Conservation (phyloP, 2,113 vertebrate genomes). For the Albula goreensis region DNA sequence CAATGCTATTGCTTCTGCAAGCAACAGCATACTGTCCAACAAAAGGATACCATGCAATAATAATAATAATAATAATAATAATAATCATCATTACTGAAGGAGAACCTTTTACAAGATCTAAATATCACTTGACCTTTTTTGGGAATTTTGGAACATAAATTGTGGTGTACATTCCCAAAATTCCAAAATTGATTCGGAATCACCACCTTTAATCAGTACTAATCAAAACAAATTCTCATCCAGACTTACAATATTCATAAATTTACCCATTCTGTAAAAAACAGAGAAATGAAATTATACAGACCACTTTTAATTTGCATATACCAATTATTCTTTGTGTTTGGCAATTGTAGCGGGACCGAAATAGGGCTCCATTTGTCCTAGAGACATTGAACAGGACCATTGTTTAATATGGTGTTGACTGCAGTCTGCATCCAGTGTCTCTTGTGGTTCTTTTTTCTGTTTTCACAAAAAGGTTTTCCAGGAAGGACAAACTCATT, state of each 20-base stretch:
- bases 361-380: neutral
- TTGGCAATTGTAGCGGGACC: neutral
- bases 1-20: neutral
- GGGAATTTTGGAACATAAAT: too few species aligned
- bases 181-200: neutral
- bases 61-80: neutral
- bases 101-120: too few species aligned
- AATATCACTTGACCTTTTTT: too few species aligned
- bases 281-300: neutral
- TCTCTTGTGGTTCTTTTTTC: neutral
- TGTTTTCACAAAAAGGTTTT: neutral
- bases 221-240: neutral
- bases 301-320: neutral
- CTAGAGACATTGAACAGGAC: neutral
- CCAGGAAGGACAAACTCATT: neutral
- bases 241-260: neutral
- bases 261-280: neutral
- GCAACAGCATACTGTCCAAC: neutral
- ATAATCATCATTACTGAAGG: neutral
- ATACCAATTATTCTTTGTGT: neutral
- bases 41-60: neutral
- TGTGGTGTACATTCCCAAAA: neutral
- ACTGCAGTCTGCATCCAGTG: neutral
- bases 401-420: neutral
- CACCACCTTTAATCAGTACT: neutral